These are phyloP conservation scores for Dorcus hopei DNA, from an alignment of 2,888 invertebrate species.

Conservation along the genomic window DNA sequence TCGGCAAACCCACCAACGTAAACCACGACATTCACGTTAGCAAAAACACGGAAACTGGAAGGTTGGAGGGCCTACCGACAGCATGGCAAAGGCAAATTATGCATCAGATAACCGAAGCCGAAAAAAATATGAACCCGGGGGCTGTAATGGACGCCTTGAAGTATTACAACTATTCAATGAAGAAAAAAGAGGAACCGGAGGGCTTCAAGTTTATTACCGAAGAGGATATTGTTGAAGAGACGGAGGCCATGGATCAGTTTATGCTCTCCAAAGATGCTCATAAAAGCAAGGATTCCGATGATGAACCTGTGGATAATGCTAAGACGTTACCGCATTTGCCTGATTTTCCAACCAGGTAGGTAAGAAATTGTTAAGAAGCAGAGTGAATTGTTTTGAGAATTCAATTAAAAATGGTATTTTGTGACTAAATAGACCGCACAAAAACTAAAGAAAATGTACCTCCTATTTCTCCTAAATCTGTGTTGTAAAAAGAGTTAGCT, in stretches of 20 bases:
- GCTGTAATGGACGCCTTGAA: constrained; percentile 89
- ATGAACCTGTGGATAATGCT: background rate
- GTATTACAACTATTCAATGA: constrained; percentile 84
- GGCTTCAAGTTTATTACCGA: constrained; percentile 80
- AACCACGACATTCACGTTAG: constrained; percentile 85
- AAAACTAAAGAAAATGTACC: no score
- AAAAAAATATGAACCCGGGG: constrained; percentile 85
- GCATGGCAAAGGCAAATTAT: constrained; percentile 79
- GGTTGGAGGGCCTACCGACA: constrained; percentile 80
- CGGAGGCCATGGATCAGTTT: constrained; percentile 76
- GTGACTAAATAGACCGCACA: no score
- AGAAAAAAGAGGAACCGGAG: constrained; percentile 63
- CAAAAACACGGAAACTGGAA: constrained; percentile 77
- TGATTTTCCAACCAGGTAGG: no score
- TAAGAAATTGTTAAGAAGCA: no score
- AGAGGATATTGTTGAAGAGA: constrained; percentile 76
- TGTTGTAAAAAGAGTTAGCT: no score
- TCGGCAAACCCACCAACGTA: constrained; percentile 82
- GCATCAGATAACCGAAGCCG: constrained; percentile 79
- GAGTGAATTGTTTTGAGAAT: no score
- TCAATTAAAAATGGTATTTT: no score
- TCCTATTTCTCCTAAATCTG: no score
- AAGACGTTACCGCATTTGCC: no score
- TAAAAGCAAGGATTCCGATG: constrained; percentile 56
- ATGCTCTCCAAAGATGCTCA: constrained; percentile 70